Base-by-base conservation (phyloP, 2,888 invertebrate species). In the Galeopsomyia nigrocyanea region DNA sequence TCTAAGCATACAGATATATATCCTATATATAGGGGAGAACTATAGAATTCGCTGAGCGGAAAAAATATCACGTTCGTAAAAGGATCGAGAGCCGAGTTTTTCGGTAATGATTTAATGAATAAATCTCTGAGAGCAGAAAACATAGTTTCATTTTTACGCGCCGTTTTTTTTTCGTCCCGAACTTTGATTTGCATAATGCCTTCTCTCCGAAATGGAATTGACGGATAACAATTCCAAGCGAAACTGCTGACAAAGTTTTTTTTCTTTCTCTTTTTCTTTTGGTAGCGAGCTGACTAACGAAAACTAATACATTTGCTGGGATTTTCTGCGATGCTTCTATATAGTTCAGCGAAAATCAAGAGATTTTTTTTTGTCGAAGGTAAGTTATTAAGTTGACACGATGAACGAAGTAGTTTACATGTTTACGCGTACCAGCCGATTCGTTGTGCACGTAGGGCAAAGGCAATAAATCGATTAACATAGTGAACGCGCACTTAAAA, bases 61-160 rank as follows among this genome's bases (percentile, higher is more conserved):
- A 70, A 67, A 67, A 70, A 62, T 53, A 53, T 56, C 64, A 51
- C 19, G 53, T 60, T 56, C 47, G 64, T 71, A 71, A 71, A 74
- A 67, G 16, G 39, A 17, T 19, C 5, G n/a, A 3, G 51, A 47
- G 50, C 26, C n/a, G 57, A 21, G 53, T 58, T 63, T 67, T 67
- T 64, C 21, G 55, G 58, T 71, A 74, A 74, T 74, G 70, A 68
- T 60, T 67, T 70, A 70, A 74, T 74, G 74, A 70, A 74, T 74
- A 74, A 74, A 71, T 74, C 67, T 74, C 67, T 64, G 47, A 58
- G 39, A 50, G 49, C 7, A n/a, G 39, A 66, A 60, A 49, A 64
- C 55, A 31, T 61, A 22, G 61, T 66, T 61, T 57, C 55, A n/a
- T 21, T 61, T 61, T 60, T 64, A 46, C 68, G 39, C 39, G 31